These are phyloP conservation scores for Loriculus beryllinus DNA, from an alignment of 2,797 vertebrate genomes.

Conservation along the genomic window DNA sequence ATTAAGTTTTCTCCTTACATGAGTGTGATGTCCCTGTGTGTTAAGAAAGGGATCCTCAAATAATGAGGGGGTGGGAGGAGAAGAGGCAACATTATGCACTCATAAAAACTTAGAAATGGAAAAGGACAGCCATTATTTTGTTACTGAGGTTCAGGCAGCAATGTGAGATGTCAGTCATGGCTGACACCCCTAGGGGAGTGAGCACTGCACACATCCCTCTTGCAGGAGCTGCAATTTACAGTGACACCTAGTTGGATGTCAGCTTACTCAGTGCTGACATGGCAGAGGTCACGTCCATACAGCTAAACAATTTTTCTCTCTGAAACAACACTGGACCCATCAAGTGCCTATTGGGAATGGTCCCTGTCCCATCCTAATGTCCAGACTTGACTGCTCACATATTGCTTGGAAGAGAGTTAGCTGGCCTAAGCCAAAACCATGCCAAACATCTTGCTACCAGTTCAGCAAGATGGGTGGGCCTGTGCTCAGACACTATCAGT, in stretches of 20 bases:
- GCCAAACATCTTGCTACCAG: background rate
- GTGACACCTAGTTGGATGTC: background rate
- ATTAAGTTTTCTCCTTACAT: background rate
- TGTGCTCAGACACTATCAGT: background rate
- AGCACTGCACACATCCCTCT: background rate
- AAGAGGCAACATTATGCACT: background rate
- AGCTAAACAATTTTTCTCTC: background rate
- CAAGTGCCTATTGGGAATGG: background rate
- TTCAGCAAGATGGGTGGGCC: background rate
- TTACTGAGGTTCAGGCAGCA: background rate
- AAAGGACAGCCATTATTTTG: background rate
- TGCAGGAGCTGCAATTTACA: background rate
- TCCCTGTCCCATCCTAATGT: background rate
- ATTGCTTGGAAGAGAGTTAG: background rate
- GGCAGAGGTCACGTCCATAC: background rate
- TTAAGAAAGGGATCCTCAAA: background rate
- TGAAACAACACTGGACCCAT: background rate
- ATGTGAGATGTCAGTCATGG: background rate
- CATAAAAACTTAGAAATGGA: background rate
- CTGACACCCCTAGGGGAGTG: background rate
- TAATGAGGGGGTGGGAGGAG: accelerated
- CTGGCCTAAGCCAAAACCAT: background rate
- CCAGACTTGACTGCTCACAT: background rate
- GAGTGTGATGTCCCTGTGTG: background rate
- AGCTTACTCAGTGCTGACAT: background rate